A percentile compares a stretch with the other conserved stretches of the same genome.
Evolutionary conservation across 1,140 invertebrate genomes (phyloP).

Genomic region (Aphis gossypii): DNA sequence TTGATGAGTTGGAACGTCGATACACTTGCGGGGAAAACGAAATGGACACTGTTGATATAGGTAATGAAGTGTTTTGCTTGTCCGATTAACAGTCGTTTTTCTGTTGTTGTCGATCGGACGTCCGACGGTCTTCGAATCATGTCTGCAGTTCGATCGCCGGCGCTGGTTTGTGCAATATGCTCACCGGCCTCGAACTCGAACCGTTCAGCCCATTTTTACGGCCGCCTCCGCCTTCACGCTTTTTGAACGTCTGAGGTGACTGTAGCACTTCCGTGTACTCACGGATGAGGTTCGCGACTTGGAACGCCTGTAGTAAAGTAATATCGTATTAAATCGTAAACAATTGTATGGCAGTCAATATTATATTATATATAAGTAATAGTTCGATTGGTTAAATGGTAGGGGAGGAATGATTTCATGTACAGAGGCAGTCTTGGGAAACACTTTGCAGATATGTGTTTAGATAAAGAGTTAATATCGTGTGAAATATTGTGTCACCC

Average conservation of each 20-base stretch:
- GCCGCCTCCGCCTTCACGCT: slow-evolving; percentile 59
- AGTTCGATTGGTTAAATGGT: too few species aligned
- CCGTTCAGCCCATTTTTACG: slow-evolving; percentile 61
- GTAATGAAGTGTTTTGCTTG: too few species aligned
- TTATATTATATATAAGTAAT: too few species aligned
- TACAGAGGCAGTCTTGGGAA: too few species aligned
- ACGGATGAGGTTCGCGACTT: slow-evolving; percentile 90
- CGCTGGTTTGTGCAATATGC: slow-evolving; percentile 68
- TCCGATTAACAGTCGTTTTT: neutral
- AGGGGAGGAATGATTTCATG: too few species aligned
- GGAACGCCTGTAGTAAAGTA: slow-evolving; percentile 76
- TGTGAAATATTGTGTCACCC: too few species aligned
- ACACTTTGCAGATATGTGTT: too few species aligned
- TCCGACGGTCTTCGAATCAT: neutral
- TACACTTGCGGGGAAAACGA: too few species aligned
- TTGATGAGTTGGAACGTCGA: too few species aligned
- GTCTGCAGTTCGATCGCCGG: slow-evolving; percentile 65
- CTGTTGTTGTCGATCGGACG: neutral
- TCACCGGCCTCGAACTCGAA: slow-evolving; percentile 65
- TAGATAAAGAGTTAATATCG: too few species aligned
- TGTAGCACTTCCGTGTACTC: slow-evolving; percentile 87
- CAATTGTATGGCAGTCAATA: too few species aligned
- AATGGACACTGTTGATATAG: neutral
- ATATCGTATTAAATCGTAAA: neutral
- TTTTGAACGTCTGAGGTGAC: slow-evolving; percentile 61